These are phyloP conservation scores for Apamea epomidion DNA, from an alignment of 2,888 invertebrate species.

Conservation along the genomic window DNA sequence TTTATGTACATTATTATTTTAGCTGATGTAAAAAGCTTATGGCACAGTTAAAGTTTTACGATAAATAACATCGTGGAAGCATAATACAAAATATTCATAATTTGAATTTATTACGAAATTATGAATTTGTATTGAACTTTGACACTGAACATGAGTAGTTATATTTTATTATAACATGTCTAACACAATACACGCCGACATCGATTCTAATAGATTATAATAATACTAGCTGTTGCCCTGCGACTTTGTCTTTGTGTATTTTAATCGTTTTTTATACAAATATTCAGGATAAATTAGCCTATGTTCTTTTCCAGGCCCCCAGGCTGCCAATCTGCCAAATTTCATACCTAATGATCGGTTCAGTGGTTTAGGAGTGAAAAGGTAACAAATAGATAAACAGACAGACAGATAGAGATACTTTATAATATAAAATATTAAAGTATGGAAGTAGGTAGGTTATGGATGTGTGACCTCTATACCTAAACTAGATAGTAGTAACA, in stretches of 20 bases:
- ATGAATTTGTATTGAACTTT: constrained; percentile 20
- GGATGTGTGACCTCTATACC: constrained; percentile 15
- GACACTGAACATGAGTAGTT: constrained; percentile 2
- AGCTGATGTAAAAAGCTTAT: not conserved
- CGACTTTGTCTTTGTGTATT: not conserved
- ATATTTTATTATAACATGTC: constrained; percentile 29
- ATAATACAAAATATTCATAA: constrained; percentile 2
- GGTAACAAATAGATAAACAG: not conserved
- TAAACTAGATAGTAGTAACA: constrained; percentile 33
- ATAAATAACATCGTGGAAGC: not conserved
- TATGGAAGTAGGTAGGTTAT: not conserved
- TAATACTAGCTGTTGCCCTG: not conserved
- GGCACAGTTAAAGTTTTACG: constrained; percentile 5
- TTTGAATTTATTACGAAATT: constrained; percentile 14
- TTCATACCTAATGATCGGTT: not conserved
- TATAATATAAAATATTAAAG: not conserved
- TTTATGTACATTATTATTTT: constrained; percentile 4
- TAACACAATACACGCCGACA: constrained; percentile 16
- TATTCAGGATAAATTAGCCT: not conserved
- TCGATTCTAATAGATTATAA: constrained; percentile 24
- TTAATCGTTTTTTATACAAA: not conserved
- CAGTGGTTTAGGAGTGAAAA: not conserved
- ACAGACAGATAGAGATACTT: not conserved
- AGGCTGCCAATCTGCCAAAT: not conserved
- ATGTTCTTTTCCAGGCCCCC: not conserved